Base-by-base conservation (phyloP, 1,140 invertebrate species). In the Brachystomella parvula region DNA sequence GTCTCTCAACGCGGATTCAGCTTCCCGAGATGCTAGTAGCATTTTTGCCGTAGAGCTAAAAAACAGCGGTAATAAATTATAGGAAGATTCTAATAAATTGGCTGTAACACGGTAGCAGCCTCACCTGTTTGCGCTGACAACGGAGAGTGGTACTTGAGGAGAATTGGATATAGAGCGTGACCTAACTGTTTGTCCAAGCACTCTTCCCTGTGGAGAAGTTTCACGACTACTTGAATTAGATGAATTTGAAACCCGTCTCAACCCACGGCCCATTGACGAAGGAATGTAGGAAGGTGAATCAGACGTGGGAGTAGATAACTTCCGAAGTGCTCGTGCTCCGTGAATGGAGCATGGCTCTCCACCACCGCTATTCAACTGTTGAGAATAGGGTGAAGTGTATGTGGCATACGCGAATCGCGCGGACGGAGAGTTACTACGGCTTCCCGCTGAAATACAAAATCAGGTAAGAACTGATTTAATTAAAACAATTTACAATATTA, bases 371-470 rank as follows among this genome's bases (percentile, higher is more conserved):
- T 9, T 64, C 30, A 56, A 24, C 32, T 39, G 26, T 59, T 73
- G 65, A 29, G 61, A 56, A 44, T 72, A 72, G 26, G 71, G 71
- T n/a, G 71, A 72, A n/a, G 44, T 60, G 44, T 72, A 72, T 1
- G 71, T 72, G 9, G 65, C 64, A 44, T 73, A 71, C 17, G 69
- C 61, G 49, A 69, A 70, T 44, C 70, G 68, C 12, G 68, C 66
- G 3, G 72, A 67, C 1, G 72, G 72, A 3, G 72, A 73, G 68
- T 73, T 73, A 39, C 69, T 71, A 33, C 72, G 21, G 49, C 72
- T 73, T 53, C 72, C 72, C 24, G 72, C 71, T 72, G 57, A 26
- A 35, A 19, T 63, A 35, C 15, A 63, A 29, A 65, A 21, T 47
- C 39, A n/a, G 21, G 15, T 57, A 35, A 31, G 17, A 2, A 3